Evolutionary conservation across 2,888 invertebrate species (phyloP).

Genomic region (Fabriciana adippe): DNA sequence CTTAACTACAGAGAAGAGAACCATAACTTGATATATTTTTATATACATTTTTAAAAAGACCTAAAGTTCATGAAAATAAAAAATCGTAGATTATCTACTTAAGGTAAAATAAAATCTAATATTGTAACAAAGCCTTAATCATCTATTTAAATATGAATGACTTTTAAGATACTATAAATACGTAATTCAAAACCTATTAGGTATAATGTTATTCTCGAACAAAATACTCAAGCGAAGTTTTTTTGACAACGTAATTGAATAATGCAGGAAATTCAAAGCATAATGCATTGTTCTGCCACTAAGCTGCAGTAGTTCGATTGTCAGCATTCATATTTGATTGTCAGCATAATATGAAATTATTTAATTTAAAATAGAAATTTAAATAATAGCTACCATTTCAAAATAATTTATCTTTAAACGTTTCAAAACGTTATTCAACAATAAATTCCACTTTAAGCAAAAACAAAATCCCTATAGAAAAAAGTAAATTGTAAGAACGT

Average conservation of each 20-base stretch:
- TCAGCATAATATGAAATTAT: constrained; percentile 72
- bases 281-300: constrained; percentile 69
- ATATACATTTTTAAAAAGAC: too few species aligned
- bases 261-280: constrained; percentile 66
- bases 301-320: constrained; percentile 65
- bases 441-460: too few species aligned
- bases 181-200: constrained; percentile 3
- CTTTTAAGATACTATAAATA: background rate
- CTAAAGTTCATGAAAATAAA: too few species aligned
- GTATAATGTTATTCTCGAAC: constrained; percentile 14
- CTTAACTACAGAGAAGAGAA: too few species aligned
- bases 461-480: too few species aligned
- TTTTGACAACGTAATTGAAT: constrained; percentile 80
- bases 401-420: too few species aligned
- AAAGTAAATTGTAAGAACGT: background rate
- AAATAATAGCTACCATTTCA: too few species aligned
- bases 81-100: too few species aligned
- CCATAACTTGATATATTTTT: too few species aligned
- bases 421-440: too few species aligned
- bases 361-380: background rate
- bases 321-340: constrained; percentile 74
- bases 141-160: background rate
- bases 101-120: too few species aligned
- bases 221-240: constrained; percentile 31
- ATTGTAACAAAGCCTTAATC: too few species aligned